Conservation (phyloP, 2,888 invertebrate genomes). For the Drosophila koepferae region DNA sequence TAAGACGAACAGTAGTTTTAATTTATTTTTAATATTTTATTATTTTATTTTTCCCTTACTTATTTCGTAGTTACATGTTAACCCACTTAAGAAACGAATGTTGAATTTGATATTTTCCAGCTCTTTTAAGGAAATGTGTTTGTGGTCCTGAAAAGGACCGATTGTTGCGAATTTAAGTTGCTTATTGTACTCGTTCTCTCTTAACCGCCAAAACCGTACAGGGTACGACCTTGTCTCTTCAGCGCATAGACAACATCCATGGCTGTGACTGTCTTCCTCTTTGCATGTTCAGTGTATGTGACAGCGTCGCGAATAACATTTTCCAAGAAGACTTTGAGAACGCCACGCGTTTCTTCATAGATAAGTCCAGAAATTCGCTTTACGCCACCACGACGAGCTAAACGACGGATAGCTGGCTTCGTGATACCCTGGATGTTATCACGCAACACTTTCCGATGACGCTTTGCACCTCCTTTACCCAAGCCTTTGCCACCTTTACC, state of each 20-base stretch:
- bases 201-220: constrained; percentile 85
- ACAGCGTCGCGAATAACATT: constrained; percentile 90
- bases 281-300: constrained; percentile 21
- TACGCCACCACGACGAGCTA: constrained; percentile 90
- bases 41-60: no score
- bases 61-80: no score
- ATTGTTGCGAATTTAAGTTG: constrained; percentile 11
- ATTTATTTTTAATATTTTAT: no score
- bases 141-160: constrained; percentile 44
- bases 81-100: no score
- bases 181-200: background rate
- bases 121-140: background rate
- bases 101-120: background rate
- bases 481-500: no score
- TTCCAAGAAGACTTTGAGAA: constrained; percentile 89
- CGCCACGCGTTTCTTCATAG: constrained; percentile 85
- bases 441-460: constrained; percentile 66
- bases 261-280: constrained; percentile 23
- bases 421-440: constrained; percentile 89
- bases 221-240: constrained; percentile 91
- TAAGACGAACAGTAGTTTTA: no score
- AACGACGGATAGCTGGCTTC: constrained; percentile 91
- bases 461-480: no score
- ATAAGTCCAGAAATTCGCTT: constrained; percentile 79
- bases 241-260: constrained; percentile 90